These are phyloP conservation scores for Rhabdomys pumilio DNA, from an alignment of 2,797 vertebrate genomes.

Conservation along the genomic window DNA sequence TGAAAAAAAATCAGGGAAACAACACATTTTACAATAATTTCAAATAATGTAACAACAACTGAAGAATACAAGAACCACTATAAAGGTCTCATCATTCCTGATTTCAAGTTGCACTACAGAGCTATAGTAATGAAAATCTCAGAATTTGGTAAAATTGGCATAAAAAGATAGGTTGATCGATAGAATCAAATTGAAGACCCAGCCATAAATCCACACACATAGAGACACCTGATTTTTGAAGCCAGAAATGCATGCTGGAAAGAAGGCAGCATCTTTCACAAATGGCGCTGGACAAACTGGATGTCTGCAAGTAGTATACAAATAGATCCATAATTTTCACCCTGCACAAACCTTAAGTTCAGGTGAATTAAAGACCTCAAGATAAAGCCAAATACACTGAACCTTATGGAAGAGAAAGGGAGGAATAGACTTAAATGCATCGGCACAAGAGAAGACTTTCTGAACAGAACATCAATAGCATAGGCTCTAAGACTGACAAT, in stretches of 20 bases:
- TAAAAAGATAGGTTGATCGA: not conserved
- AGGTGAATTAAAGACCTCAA: not conserved
- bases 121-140: not conserved
- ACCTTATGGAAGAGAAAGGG: not conserved
- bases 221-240: not conserved
- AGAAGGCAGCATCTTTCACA: not conserved
- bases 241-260: not conserved
- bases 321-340: not conserved
- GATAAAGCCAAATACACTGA: not conserved
- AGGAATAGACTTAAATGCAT: not conserved
- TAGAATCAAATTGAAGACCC: not conserved
- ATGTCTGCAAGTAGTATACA: not conserved
- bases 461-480: not conserved
- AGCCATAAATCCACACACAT: not conserved
- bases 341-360: not conserved
- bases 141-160: not conserved
- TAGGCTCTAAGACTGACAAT: not conserved
- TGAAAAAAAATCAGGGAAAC: not conserved
- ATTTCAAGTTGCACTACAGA: not conserved
- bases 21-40: not conserved
- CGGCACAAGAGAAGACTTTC: not conserved
- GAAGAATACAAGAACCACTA: not conserved
- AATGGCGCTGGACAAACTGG: not conserved
- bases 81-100: not conserved
- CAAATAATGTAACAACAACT: not conserved